Conservation (phyloP, 2,888 invertebrate genomes). For the Philereme transversata region DNA sequence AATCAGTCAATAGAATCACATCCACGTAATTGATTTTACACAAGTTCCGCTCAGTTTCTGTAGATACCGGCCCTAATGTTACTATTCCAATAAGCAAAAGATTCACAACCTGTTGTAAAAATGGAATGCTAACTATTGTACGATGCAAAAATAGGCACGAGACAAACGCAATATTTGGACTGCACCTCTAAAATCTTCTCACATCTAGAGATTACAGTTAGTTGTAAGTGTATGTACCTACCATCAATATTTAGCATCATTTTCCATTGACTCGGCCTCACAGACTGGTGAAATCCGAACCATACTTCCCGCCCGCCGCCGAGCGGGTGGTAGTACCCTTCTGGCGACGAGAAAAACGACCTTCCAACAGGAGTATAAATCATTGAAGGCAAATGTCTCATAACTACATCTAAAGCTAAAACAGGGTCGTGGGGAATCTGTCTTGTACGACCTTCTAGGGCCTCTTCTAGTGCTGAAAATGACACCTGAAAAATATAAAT, state of each 20-base stretch:
- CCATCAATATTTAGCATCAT: conserved; percentile 99
- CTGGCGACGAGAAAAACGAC: conserved; percentile 99
- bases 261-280: conserved; percentile 99
- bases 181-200: too few species aligned
- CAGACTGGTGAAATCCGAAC: conserved; percentile 99
- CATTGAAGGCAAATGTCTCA: conserved; percentile 99
- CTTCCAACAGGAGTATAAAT: conserved; percentile 99
- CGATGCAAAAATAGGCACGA: too few species aligned
- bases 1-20: too few species aligned
- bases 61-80: too few species aligned
- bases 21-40: too few species aligned
- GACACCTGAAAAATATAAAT: conserved; percentile 85
- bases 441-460: conserved; percentile 96
- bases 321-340: conserved; percentile 98
- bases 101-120: too few species aligned
- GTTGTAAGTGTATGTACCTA: background rate
- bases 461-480: conserved; percentile 98
- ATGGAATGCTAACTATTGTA: too few species aligned
- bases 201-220: too few species aligned
- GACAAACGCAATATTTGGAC: too few species aligned
- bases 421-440: conserved; percentile 99
- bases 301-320: conserved; percentile 99
- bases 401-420: conserved; percentile 98
- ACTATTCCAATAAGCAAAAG: too few species aligned
- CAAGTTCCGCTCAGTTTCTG: too few species aligned